These are phyloP conservation scores for Papilio polyxenes DNA, from an alignment of 1,140 invertebrate species.

Conservation along the genomic window DNA sequence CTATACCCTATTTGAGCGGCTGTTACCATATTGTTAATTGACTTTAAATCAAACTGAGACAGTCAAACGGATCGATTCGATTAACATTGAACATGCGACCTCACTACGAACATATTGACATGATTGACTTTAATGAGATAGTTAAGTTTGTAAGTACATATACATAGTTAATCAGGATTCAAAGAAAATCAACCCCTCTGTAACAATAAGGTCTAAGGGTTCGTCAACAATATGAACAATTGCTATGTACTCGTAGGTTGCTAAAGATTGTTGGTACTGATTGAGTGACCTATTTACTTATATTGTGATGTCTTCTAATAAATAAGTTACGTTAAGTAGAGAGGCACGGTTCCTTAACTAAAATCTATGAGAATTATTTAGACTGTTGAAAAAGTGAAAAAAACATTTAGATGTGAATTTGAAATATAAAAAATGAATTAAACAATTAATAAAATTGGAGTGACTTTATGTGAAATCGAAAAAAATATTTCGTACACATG, in stretches of 20 bases:
- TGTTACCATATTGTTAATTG: conserved; percentile 32
- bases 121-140: neutral
- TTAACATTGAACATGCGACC: conserved; percentile 8
- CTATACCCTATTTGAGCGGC: neutral
- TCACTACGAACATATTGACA: neutral
- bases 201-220: neutral
- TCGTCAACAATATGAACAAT: neutral
- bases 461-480: too few relatives aligned
- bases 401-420: too few relatives aligned
- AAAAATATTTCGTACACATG: too few relatives aligned
- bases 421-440: too few relatives aligned
- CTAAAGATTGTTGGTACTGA: neutral
- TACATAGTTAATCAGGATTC: neutral
- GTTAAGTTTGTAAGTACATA: neutral
- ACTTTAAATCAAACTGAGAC: conserved; percentile 25
- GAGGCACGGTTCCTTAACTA: too few relatives aligned
- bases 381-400: too few relatives aligned
- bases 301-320: neutral
- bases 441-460: too few relatives aligned
- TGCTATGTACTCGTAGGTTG: neutral
- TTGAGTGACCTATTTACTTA: neutral
- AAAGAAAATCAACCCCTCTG: neutral
- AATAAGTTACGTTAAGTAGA: too few relatives aligned
- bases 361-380: too few relatives aligned
- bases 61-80: conserved; percentile 17